These are phyloP conservation scores for Drosophila quadrilineata DNA, from an alignment of 1,140 invertebrate genomes.

Conservation along the genomic window DNA sequence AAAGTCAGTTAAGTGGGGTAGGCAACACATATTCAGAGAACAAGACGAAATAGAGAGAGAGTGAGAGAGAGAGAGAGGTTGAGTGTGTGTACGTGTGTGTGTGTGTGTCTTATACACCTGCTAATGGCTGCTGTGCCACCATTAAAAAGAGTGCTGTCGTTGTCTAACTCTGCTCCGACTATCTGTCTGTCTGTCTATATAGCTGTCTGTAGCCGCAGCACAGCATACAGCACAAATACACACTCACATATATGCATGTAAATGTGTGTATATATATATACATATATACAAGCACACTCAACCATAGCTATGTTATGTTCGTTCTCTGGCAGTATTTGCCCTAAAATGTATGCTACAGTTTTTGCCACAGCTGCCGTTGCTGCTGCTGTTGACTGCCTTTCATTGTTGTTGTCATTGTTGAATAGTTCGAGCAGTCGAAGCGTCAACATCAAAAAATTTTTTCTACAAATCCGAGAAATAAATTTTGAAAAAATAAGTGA, in stretches of 20 bases:
- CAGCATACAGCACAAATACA: background rate
- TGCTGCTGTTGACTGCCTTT: too few relatives aligned
- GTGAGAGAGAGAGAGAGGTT: too few relatives aligned
- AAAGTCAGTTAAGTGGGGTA: too few relatives aligned
- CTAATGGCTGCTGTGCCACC: conserved; percentile 7
- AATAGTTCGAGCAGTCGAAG: too few relatives aligned
- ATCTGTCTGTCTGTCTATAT: background rate
- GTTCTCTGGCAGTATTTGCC: conserved; percentile 31
- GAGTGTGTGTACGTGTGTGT: too few relatives aligned
- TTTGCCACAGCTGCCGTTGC: conserved; percentile 50
- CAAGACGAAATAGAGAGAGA: too few relatives aligned
- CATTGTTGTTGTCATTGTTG: too few relatives aligned
- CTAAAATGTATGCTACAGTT: conserved; percentile 69
- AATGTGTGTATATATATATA: background rate
- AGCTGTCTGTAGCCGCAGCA: conserved; percentile 12
- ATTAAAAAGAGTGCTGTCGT: conserved; percentile 6
- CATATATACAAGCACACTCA: conserved; percentile 9
- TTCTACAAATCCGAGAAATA: too few relatives aligned
- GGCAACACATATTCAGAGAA: too few relatives aligned
- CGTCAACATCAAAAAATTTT: too few relatives aligned
- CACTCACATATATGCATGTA: background rate
- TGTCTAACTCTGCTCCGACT: background rate
- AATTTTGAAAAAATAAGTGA: too few relatives aligned
- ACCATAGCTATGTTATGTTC: background rate
- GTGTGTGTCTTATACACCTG: background rate